phyloP scores from a whole-genome alignment of 2,113 vertebrate genomes.

The Pteruthius melanotis region DNA sequence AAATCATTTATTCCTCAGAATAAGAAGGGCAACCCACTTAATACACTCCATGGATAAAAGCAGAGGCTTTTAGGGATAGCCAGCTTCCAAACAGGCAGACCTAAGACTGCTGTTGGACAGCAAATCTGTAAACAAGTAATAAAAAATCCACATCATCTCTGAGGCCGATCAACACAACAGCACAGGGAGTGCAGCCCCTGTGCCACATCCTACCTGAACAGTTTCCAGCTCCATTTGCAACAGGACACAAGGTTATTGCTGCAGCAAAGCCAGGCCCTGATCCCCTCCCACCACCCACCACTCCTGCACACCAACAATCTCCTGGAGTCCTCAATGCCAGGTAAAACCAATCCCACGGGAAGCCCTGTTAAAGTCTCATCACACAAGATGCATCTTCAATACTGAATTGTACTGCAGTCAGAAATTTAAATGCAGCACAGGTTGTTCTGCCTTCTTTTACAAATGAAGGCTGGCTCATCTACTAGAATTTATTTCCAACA shows the following conservation, averaged over 20 bases:
- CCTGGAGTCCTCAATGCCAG: neutral
- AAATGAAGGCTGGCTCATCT: neutral
- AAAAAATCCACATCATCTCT: neutral
- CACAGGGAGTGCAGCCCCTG: neutral
- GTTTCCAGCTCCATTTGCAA: neutral
- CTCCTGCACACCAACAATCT: neutral
- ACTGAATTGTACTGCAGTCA: neutral
- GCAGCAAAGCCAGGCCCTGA: neutral
- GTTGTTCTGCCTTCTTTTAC: neutral
- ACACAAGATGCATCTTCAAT: neutral
- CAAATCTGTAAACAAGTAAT: neutral
- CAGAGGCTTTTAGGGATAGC: rapidly evolving
- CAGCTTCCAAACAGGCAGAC: neutral
- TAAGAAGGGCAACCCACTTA: neutral
- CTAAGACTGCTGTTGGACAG: neutral
- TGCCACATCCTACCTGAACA: neutral
- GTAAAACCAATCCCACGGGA: neutral
- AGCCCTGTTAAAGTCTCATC: neutral
- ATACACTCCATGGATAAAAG: neutral
- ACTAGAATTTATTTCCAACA: neutral
- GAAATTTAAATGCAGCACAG: neutral
- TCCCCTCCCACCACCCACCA: neutral
- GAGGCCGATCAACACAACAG: neutral
- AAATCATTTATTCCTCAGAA: neutral
- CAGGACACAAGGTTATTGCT: neutral